Base-by-base conservation (phyloP, 2,888 invertebrate species). In the Lasioglossum marginatum region DNA sequence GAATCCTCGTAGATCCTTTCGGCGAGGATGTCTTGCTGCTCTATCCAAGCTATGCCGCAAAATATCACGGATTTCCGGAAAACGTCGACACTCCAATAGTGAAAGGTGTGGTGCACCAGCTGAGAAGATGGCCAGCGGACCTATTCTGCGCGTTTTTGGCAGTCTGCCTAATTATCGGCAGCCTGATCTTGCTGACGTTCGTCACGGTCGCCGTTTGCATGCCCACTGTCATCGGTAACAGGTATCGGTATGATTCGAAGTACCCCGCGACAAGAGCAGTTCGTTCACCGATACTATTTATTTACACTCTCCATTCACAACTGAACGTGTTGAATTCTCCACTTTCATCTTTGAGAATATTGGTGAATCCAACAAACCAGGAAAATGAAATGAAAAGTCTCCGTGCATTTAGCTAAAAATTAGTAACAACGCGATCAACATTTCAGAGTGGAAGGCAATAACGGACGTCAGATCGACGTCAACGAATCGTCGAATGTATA, bases 111-210 rank as follows among this genome's bases (percentile, higher is more conserved):
- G 87, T 86, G 1, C 89, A 88, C 80, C 92, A 92, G 40, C 77
- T 94, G 68, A 86, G 87, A 40, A 91, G 85, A 83, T 93, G 93
- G 93, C 93, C 94, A 3, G 88, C 90, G 10, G 91, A 93, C 75
- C 8, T 93, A 37, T 88, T 90, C 40, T 81, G 88, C 37, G 91
- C 89, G 19, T 93, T 94, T 71, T 68, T 92, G 68, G 83, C 88
- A 16, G 92, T 89, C 4, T 93, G 91, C 57, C 81, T 93, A 43
- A 72, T 93, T 4, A 85, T 92, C 10, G 87, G 78, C 3, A 77
- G 88, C 34, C 85, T 93, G 70, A 34, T 90, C 8, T 57, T 92
- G 19, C 80, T 93, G 70, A 82, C 89, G 27, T 85, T 93, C 57
- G 78, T 91, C 83, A 86, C 90, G 10, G 82, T 87, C 8, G 79